Evolutionary conservation across 1,140 invertebrate genomes (phyloP).

Genomic region (Orchestia grillus): DNA sequence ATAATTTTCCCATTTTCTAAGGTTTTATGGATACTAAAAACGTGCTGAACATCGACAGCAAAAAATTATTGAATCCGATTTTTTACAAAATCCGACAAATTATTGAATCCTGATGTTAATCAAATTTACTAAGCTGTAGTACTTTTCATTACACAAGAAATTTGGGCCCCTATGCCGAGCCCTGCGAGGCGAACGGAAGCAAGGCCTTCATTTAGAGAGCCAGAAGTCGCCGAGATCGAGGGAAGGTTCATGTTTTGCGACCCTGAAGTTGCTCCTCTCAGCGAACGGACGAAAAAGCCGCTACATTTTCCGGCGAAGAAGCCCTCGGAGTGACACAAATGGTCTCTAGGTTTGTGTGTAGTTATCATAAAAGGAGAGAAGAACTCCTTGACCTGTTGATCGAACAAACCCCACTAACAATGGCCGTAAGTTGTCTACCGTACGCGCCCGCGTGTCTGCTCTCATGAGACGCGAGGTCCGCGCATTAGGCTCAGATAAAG

Average conservation of each 20-base stretch:
- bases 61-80: too few species aligned
- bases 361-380: conserved; percentile 46
- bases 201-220: neutral
- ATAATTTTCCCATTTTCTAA: too few species aligned
- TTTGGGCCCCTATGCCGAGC: neutral
- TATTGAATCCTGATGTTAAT: too few species aligned
- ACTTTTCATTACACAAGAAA: neutral
- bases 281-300: neutral
- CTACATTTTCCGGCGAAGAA: conserved; percentile 34
- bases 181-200: neutral
- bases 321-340: conserved; percentile 35
- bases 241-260: conserved; percentile 7
- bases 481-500: conserved; percentile 4
- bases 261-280: conserved; percentile 4
- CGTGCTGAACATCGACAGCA: too few species aligned
- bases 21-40: too few species aligned
- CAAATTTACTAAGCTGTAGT: too few species aligned
- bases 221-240: neutral
- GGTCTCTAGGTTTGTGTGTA: conserved; percentile 52
- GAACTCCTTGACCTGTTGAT: conserved; percentile 44
- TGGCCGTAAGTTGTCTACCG: neutral
- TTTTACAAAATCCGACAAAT: too few species aligned
- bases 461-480: neutral
- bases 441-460: conserved; percentile 21
- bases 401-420: conserved; percentile 48